These are phyloP conservation scores for Aphelenchoides besseyi DNA, from an alignment of 1,140 invertebrate genomes.

Conservation along the genomic window DNA sequence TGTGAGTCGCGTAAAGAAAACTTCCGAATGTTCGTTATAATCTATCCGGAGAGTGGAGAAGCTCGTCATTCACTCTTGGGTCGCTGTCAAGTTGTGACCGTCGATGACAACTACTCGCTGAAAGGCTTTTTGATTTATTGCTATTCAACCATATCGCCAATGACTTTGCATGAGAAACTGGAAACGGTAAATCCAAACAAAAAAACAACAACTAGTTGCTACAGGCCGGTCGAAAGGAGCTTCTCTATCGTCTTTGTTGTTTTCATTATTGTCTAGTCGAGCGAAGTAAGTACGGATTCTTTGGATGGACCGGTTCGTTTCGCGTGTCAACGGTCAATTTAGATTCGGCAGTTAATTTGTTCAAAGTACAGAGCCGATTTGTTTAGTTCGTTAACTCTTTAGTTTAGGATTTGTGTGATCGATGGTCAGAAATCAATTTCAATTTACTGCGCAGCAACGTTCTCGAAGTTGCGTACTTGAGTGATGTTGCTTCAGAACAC, in stretches of 20 bases:
- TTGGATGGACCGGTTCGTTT: constrained; percentile 32
- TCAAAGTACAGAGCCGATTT: constrained; percentile 30
- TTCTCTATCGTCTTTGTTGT: constrained; percentile 39
- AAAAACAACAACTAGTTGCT: constrained; percentile 4
- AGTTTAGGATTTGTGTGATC: constrained; percentile 29
- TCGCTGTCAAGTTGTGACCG: constrained; percentile 36
- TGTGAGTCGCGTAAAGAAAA: constrained; percentile 24
- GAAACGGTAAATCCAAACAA: constrained; percentile 21
- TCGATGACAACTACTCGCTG: constrained; percentile 35
- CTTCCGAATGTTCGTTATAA: constrained; percentile 43
- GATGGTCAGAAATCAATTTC: constrained; percentile 31
- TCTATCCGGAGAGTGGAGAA: constrained; percentile 37
- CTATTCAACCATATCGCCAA: constrained; percentile 23
- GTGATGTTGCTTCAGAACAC: constrained; percentile 20
- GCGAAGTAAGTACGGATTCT: constrained; percentile 40
- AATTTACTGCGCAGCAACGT: constrained; percentile 25
- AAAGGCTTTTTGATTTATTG: constrained; percentile 41
- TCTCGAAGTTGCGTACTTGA: constrained; percentile 40
- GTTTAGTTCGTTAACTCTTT: constrained; percentile 15
- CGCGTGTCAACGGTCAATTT: constrained; percentile 28
- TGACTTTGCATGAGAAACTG: constrained; percentile 26
- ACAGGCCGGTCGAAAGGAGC: constrained; percentile 24
- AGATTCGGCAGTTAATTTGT: constrained; percentile 34
- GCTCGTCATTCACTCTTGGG: constrained; percentile 28
- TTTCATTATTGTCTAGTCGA: constrained; percentile 38